These are phyloP conservation scores for Cephus cinctus DNA, from an alignment of 1,140 invertebrate genomes.

Conservation along the genomic window DNA sequence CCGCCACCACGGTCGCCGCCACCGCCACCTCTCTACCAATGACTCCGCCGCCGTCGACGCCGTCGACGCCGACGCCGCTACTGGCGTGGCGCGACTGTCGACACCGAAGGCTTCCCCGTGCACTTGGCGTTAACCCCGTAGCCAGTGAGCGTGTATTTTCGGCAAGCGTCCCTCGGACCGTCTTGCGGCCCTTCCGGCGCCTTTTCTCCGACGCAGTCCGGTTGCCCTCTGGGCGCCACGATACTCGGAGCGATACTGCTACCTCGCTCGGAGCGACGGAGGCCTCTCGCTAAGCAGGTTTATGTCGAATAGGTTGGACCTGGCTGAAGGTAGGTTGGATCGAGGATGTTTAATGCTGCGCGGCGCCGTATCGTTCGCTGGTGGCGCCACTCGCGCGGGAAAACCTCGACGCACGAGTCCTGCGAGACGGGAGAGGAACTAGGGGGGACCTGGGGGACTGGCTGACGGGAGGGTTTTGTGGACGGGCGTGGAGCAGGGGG, in stretches of 20 bases:
- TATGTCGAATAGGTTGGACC: conserved; percentile 26
- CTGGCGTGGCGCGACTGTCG: background rate
- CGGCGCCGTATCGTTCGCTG: conserved; percentile 33
- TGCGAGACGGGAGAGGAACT: conserved; percentile 18
- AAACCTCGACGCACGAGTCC: conserved; percentile 15
- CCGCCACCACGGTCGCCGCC: conserved; percentile 9
- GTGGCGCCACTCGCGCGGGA: conserved; percentile 38
- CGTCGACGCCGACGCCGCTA: background rate
- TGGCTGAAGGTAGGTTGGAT: conserved; percentile 25
- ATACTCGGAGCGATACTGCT: conserved; percentile 2
- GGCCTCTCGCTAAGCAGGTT: conserved; percentile 26
- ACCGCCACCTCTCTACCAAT: conserved; percentile 22
- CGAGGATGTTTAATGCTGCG: conserved; percentile 22
- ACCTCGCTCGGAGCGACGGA: conserved; percentile 21
- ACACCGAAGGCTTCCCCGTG: too few species aligned
- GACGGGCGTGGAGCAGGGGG: conserved; percentile 3
- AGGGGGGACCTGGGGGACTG: conserved; percentile 11
- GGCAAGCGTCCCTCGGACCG: background rate
- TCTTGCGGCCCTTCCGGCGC: background rate
- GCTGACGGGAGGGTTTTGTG: conserved; percentile 6
- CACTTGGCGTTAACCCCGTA: background rate
- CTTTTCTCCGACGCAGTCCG: background rate
- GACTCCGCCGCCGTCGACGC: conserved; percentile 10
- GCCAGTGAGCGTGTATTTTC: background rate
- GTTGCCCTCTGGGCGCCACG: background rate